Percentiles rank a stretch among this genome's conserved stretches.
phyloP scores from a whole-genome alignment of 2,797 vertebrate species.

The Balearica regulorum region DNA sequence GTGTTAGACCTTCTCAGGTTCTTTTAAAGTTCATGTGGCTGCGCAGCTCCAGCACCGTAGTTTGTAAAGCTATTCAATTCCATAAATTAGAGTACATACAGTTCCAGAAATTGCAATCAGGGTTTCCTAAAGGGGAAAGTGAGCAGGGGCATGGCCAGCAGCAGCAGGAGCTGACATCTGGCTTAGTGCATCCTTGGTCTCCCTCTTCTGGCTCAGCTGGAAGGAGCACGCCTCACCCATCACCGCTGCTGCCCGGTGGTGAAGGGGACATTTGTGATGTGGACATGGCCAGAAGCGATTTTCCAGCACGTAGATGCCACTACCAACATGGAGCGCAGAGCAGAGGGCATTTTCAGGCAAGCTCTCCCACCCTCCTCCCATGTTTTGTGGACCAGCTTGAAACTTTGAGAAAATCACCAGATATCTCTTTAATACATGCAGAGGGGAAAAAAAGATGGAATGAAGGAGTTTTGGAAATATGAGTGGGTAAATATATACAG shows the following conservation, averaged over 20 bases:
- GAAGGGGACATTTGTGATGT: not conserved
- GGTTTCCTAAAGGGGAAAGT: not conserved
- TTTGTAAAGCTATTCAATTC: not conserved
- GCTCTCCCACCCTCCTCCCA: accelerated
- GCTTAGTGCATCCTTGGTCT: constrained; percentile 46
- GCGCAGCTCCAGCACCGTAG: accelerated
- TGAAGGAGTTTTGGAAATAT: not conserved
- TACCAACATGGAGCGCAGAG: not conserved
- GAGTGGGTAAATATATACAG: not conserved
- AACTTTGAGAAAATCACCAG: not conserved
- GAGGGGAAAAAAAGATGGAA: not conserved
- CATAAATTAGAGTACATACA: not conserved
- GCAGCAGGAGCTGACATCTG: not conserved
- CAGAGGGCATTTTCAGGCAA: not conserved
- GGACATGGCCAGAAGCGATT: accelerated
- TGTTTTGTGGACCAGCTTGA: not conserved
- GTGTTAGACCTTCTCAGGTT: not conserved
- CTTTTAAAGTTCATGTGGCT: accelerated
- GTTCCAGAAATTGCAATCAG: not conserved
- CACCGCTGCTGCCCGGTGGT: not conserved
- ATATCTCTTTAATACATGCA: not conserved
- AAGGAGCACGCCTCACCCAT: not conserved
- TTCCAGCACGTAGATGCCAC: accelerated
- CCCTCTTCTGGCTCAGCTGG: constrained; percentile 54
- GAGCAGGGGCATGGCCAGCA: not conserved